Base-by-base conservation (phyloP, 1,140 invertebrate species). In the Ostrea edulis region DNA sequence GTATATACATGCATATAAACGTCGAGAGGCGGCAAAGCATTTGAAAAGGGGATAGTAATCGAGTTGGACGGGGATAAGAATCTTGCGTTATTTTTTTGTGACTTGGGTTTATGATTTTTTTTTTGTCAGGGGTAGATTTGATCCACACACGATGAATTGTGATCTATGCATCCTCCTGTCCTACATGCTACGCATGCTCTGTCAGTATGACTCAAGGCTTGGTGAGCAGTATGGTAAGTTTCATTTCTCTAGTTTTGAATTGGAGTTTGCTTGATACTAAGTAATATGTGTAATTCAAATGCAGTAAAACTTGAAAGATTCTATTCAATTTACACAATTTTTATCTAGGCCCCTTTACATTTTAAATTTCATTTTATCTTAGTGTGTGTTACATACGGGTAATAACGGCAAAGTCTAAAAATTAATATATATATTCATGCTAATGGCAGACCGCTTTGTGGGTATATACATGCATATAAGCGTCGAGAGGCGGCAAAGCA, bases 151-250 rank as follows among this genome's bases (percentile, higher is more conserved):
- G 68, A 77, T 77, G 68, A 77, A 77, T 77, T 77, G 68, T 29
- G 68, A 77, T 25, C 12, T 77, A 25, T 77, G 68, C 68, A 77
- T 77, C 35, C 68, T 77, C 17, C 29, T 77, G 22, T 77, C 68
- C 68, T 77, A 77, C 68, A 77, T 77, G 68, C 25, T 77, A 25
- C 68, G 68, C 68, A 77, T 77, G 68, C 68, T 77, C 68, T 77
- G 68, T 77, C 68, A 77, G 25, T 77, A 77, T 77, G 68, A 77
- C 25, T 29, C 29, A 29, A 77, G 12, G 68, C 68, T 77, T 77
- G 68, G 22, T 11, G 68, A 77, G 25, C 68, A 77, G 29, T 35
- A 25, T 14, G 68, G 68, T 77, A 77, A 77, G 68, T 77, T 35
- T 29, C 9, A n/a, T 58, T 11, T 58, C 9, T 12, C n/a, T 62